Base-by-base conservation (phyloP, 2,113 vertebrate species). In the Meriones unguiculatus region DNA sequence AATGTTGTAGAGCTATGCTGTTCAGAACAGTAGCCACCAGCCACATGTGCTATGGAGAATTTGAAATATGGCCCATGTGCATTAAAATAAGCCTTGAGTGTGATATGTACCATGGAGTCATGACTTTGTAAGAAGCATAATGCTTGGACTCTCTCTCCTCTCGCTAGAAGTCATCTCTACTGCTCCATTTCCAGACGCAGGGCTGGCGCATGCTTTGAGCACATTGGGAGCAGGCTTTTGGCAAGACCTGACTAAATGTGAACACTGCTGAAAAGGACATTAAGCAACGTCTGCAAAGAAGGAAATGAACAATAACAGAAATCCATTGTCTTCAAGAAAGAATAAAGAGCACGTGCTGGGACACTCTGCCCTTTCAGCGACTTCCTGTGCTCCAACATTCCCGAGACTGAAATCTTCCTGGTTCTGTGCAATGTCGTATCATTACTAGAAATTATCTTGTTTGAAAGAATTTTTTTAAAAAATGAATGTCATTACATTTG, bases 271-370 rank as follows among this genome's bases (percentile, higher is more conserved):
- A 96, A 97, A 92, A 97, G 81, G 94, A 95, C 96, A 95, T 97
- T 95, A 96, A 97, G 96, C 87, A 95, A 97, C 89, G 97, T 86
- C 95, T 96, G 96, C 96, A 94, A 98, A 97, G 93, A 96, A 98
- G 92, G 84, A 92, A 85, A 94, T 96, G 94, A 96, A 95, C 72
- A 92, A 91, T 92, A 96, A 91, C 89, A 77, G 93, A 97, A 97
- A 97, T 96, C 4, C 3, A 20, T 46, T 32, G 25, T 85, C 62
- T 67, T 84, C 81, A 86, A 50, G 84, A 41, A 87, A 46, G 11
- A 69, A 90, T 35, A 64, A 93, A 35, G n/a, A 93, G 4, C 85
- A 54, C 30, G 5, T 69, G 35, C 9, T 70, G 15, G 57, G 4
- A 11, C 35, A 93, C 22, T 64, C 46, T 65, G 7, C 22, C 41